Base-by-base conservation (phyloP, 2,888 invertebrate species). In the Galerucella pusilla region DNA sequence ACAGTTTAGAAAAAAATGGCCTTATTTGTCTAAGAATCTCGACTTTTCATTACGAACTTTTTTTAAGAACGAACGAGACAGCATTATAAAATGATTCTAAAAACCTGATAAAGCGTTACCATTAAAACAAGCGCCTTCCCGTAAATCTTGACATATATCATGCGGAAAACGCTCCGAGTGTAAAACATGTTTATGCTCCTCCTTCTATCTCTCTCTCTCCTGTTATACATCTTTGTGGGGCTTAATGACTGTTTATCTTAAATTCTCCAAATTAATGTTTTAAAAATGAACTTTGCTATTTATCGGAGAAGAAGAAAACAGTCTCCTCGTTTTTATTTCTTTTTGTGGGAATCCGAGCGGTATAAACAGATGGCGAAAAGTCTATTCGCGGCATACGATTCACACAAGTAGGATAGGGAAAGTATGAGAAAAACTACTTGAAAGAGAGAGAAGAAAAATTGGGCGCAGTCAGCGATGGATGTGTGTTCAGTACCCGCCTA, bases 191-290 rank as follows among this genome's bases (percentile, higher is more conserved):
- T 63, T 63, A 63, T 63, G 14, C 20, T 42, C 42, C 2, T 63
- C 42, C 16, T n/a, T 61, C 61, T 61, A 4, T 61, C 35, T 63
- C 14, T 63, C 42, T 63, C 9, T 63, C 14, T 42, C 7, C 28
- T n/a, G 63, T 42, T 63, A 28, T 20, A 0, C 16, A 20, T 42
- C 63, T 63, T 63, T 63, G 42, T 42, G 42, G 16, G 16, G 63
- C 49, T 49, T 61, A 69, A 61, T 49, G 69, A 69, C 61, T 46
- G 49, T 69, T 49, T 69, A 61, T 61, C 61, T 61, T n/a, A 69
- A 61, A 49, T 25, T 45, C 52, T 49, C 16, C 46, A 61, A 69
- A 69, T 69, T 49, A 69, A 69, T 69, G 69, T 69, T n/a, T 28
- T 49, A 49, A 46, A 69, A 69, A 60, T 28, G 69, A 49, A 69